Conservation (phyloP, 92 coral and sea anemone species). For the Epizoanthus ramosus region DNA sequence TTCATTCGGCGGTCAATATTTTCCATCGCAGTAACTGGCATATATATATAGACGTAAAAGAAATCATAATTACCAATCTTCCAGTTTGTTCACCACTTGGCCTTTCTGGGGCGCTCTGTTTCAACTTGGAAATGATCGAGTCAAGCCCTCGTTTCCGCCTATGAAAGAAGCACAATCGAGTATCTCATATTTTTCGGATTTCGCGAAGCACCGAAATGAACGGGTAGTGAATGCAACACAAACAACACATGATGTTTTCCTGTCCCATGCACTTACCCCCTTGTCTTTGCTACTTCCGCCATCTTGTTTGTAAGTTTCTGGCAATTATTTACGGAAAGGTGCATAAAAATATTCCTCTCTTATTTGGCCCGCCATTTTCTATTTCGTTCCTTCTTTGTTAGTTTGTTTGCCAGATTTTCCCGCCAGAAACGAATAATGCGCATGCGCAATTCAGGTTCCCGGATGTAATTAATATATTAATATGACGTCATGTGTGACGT, state of each 20-base stretch:
- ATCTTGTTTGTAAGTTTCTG: not conserved
- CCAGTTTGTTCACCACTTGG: not conserved
- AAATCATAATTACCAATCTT: constrained; percentile 15
- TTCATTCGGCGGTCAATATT: not conserved
- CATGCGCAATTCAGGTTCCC: constrained; percentile 35
- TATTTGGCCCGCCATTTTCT: constrained; percentile 16
- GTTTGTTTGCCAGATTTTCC: constrained; percentile 13
- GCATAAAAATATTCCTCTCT: not conserved
- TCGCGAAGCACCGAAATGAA: not conserved
- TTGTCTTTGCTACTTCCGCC: constrained; percentile 22
- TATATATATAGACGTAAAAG: not conserved
- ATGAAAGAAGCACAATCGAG: constrained; percentile 25
- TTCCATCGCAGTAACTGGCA: not conserved
- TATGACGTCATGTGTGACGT: constrained; percentile 22
- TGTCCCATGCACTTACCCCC: constrained; percentile 5
- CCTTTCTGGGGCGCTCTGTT: constrained; percentile 34
- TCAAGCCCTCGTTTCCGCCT: constrained; percentile 43
- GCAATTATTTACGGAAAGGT: not conserved
- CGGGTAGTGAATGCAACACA: not conserved
- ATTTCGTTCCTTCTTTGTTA: no score
- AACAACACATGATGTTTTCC: not conserved
- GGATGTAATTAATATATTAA: constrained; percentile 15
- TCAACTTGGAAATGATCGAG: constrained; percentile 41
- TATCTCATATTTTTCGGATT: not conserved
- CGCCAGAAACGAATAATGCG: constrained; percentile 21